Base-by-base conservation (phyloP, 2,888 invertebrate genomes). In the Pristionchus japonicus region DNA sequence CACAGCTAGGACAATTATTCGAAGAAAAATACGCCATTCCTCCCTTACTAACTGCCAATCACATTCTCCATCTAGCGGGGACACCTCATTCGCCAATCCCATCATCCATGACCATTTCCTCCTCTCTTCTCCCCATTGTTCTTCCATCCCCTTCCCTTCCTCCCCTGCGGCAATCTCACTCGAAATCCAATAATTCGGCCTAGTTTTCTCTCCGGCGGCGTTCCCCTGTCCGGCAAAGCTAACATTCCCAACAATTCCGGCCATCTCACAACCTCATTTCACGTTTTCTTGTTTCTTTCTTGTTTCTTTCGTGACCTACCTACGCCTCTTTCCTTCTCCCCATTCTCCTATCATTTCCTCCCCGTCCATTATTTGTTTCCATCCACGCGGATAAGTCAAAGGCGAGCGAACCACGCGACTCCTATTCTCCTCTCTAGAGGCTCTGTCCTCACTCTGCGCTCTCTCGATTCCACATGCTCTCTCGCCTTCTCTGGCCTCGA, bases 291-390 rank as follows among this genome's bases (percentile, higher is more conserved):
- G 23, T 9, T 61, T 61, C 20, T 49, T 49, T 49, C 27, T 49
- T 27, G 7, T 27, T 27, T 27, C 80, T 27, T 23, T 49, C 3
- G 3, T 31, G 47, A 74, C 74, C 40, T 74, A 49, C 82, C 82
- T 37, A 17, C 43, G n/a, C 82, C 31, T 31, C 52, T 82, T 40
- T 82, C 47, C 43, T 70, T 80, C 49, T 31, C 47, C 49, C 15
- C 27, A 23, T 82, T 82, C 82, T 52, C 82, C 52, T 31, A 31
- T 82, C 82, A 82, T 82, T 49, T 34, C 82, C 82, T 31, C 15
- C 82, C 52, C 82, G 20, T 82, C 52, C 82, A 49, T 82, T 82
- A 82, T 82, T 82, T 82, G 82, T 49, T 47, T 82, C 49, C 82
- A 52, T 31, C 52, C 82, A 52, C 49, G 82, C 52, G 77, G 77